phyloP scores from a whole-genome alignment of 2,113 vertebrate species.

The Strix uralensis region DNA sequence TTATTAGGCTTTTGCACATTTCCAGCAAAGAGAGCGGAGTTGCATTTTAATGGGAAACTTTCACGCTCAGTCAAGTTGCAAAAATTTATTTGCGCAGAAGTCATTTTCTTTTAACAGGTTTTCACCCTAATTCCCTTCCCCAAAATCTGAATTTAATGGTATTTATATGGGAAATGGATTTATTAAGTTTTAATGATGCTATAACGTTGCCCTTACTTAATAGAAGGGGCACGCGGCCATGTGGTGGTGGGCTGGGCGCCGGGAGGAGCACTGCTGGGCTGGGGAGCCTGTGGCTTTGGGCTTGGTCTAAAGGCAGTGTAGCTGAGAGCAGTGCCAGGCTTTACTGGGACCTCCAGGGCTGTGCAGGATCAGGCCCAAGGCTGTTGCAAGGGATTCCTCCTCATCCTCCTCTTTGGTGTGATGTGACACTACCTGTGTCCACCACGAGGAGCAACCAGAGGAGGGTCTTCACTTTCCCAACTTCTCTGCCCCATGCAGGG shows the following conservation, averaged over 20 bases:
- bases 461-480: not conserved
- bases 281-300: not conserved
- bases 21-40: conserved; percentile 15
- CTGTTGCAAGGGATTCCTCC: not conserved
- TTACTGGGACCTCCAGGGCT: not conserved
- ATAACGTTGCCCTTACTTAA: conserved; percentile 3
- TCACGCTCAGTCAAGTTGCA: conserved; percentile 62
- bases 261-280: not conserved
- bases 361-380: not conserved
- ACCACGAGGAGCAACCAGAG: not conserved
- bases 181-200: conserved; percentile 64
- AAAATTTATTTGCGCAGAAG: conserved; percentile 40
- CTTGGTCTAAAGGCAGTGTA: not conserved
- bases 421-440: not conserved
- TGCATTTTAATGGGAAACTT: conserved; percentile 59
- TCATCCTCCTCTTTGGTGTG: not conserved
- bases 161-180: conserved; percentile 60
- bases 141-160: conserved; percentile 33
- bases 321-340: not conserved
- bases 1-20: conserved; percentile 35
- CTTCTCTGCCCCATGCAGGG: fast-evolving
- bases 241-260: not conserved
- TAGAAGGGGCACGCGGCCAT: not conserved
- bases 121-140: conserved; percentile 58
- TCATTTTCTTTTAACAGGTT: conserved; percentile 54